Evolutionary conservation across 2,888 invertebrate genomes (phyloP).

Genomic region (Sphaerophoria rueppellii): DNA sequence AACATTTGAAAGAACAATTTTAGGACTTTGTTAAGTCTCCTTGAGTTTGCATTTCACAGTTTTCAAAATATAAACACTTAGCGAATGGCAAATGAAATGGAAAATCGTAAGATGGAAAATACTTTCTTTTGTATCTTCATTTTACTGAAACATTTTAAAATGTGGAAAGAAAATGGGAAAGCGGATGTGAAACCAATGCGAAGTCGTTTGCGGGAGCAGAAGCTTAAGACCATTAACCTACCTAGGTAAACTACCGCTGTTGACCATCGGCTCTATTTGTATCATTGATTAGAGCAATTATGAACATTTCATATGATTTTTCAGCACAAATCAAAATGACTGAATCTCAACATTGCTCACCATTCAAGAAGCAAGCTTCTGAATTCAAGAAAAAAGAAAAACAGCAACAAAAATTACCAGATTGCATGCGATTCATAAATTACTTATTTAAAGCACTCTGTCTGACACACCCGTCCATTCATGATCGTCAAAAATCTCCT

Average conservation of each 20-base stretch:
- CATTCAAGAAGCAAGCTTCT: conserved; percentile 16
- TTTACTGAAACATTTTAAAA: no score
- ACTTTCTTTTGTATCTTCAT: no score
- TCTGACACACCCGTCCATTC: conserved; percentile 58
- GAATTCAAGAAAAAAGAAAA: conserved; percentile 15
- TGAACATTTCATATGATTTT: conserved; percentile 48
- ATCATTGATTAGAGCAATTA: not conserved
- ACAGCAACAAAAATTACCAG: conserved; percentile 56
- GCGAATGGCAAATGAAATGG: not conserved
- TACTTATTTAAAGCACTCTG: conserved; percentile 70
- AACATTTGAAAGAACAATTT: conserved; percentile 61
- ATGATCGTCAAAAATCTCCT: conserved; percentile 66
- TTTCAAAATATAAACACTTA: conserved; percentile 10
- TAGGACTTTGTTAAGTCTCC: conserved; percentile 65
- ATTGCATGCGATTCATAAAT: conserved; percentile 70
- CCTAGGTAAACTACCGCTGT: no score
- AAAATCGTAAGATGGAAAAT: no score
- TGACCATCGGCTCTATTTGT: no score
- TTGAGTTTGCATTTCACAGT: conserved; percentile 43
- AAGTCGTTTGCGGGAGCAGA: no score
- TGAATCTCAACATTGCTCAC: conserved; percentile 55
- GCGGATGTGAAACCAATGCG: no score
- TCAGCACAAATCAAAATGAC: conserved; percentile 50
- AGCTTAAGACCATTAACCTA: no score
- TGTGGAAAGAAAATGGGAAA: no score